A percentile compares a stretch with the other conserved stretches of the same genome.
Evolutionary conservation across 2,888 invertebrate genomes (phyloP).

Genomic region (Tetanocera ferruginea): DNA sequence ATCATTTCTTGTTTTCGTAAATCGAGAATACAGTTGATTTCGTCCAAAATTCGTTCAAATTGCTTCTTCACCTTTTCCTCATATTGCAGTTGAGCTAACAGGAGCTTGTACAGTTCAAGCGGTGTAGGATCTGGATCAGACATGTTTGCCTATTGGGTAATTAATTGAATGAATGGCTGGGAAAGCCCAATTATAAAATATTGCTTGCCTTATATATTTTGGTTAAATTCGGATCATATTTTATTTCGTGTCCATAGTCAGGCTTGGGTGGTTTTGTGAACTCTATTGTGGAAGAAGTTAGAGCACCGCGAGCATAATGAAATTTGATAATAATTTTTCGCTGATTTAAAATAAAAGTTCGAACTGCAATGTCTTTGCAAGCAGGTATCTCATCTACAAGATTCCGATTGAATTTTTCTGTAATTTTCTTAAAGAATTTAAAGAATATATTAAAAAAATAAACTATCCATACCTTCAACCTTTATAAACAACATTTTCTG

Average conservation of each 20-base stretch:
- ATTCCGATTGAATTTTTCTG: constrained; percentile 77
- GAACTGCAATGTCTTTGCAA: constrained; percentile 75
- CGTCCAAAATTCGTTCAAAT: constrained; percentile 69
- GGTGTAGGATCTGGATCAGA: constrained; percentile 73
- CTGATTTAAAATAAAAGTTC: constrained; percentile 75
- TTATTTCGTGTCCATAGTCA: constrained; percentile 78
- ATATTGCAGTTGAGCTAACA: constrained; percentile 75
- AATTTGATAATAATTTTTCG: constrained; percentile 70
- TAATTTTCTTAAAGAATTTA: constrained; percentile 70
- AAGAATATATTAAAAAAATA: not conserved
- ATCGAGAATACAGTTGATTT: constrained; percentile 70
- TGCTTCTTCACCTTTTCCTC: constrained; percentile 75
- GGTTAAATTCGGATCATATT: constrained; percentile 76
- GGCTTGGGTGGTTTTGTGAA: constrained; percentile 79
- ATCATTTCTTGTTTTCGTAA: constrained; percentile 70
- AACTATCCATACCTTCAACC: no score
- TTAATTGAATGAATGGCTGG: no score
- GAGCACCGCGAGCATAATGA: constrained; percentile 64
- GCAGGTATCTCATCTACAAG: constrained; percentile 70
- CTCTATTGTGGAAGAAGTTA: constrained; percentile 72
- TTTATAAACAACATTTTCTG: no score
- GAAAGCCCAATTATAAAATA: no score
- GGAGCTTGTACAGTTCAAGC: constrained; percentile 75
- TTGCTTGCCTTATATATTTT: constrained; percentile 76
- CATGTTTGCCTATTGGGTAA: constrained; percentile 74